Evolutionary conservation across 2,888 invertebrate species (phyloP).

Genomic region (Ypsolopha scabrella): DNA sequence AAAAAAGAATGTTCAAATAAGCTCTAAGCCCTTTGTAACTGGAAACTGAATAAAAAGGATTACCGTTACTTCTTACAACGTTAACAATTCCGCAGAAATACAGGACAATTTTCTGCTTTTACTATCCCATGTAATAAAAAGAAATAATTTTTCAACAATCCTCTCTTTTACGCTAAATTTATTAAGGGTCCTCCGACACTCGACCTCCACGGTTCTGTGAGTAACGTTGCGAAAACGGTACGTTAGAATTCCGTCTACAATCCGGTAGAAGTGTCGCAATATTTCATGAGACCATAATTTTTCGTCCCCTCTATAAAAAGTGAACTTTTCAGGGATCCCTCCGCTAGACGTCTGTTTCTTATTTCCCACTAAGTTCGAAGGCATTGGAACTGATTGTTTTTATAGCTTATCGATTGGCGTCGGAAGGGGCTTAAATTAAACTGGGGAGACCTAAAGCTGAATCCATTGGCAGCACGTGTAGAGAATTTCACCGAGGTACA

Average conservation of each 20-base stretch:
- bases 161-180: slow-evolving; percentile 52
- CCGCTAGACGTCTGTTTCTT: slow-evolving; percentile 48
- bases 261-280: slow-evolving; percentile 53
- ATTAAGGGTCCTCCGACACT: slow-evolving; percentile 43
- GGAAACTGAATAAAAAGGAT: background rate
- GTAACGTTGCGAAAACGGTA: slow-evolving; percentile 52
- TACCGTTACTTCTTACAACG: background rate
- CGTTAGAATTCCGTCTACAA: slow-evolving; percentile 59
- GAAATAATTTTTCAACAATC: slow-evolving; percentile 45
- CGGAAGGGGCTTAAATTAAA: slow-evolving; percentile 9
- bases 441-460: slow-evolving; percentile 32
- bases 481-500: slow-evolving; percentile 18
- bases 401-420: slow-evolving; percentile 35
- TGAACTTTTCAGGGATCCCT: slow-evolving; percentile 37
- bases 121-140: slow-evolving; percentile 4
- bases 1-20: too few relatives aligned
- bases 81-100: background rate
- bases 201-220: slow-evolving; percentile 24
- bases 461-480: slow-evolving; percentile 48
- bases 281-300: slow-evolving; percentile 59
- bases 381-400: slow-evolving; percentile 59
- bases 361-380: slow-evolving; percentile 36
- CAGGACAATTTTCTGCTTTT: background rate
- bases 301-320: slow-evolving; percentile 56
- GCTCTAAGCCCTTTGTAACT: too few relatives aligned